These are phyloP conservation scores for Syngnathus typhle DNA, from an alignment of 2,113 vertebrate genomes.

Conservation along the genomic window DNA sequence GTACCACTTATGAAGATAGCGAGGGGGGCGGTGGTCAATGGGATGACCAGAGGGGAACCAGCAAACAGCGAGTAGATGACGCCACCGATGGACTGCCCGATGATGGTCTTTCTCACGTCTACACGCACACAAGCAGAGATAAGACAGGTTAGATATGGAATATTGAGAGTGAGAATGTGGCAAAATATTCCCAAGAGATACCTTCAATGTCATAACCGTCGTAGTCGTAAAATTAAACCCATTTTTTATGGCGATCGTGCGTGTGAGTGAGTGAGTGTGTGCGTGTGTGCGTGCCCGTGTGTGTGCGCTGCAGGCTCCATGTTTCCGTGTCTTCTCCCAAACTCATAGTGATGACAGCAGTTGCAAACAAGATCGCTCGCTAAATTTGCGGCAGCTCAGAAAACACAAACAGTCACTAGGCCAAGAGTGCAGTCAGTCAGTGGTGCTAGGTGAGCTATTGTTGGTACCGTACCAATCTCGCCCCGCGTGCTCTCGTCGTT, in stretches of 20 bases:
- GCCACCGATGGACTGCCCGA: conserved; percentile 92
- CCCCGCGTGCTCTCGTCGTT: conserved; percentile 94
- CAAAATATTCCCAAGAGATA: background rate
- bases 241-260: background rate
- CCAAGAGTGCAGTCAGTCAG: background rate
- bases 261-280: background rate
- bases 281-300: no score
- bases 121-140: background rate
- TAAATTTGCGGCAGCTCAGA: background rate
- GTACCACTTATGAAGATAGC: conserved; percentile 95
- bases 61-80: conserved; percentile 89
- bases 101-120: conserved; percentile 94
- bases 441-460: background rate
- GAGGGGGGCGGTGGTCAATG: conserved; percentile 90
- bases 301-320: background rate
- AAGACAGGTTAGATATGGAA: background rate
- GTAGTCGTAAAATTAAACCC: background rate
- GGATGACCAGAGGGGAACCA: conserved; percentile 91
- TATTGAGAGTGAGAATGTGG: background rate
- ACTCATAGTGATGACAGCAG: background rate
- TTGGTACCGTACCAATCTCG: conserved; percentile 87
- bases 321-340: background rate
- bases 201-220: background rate
- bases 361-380: background rate
- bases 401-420: background rate